A percentile compares a stretch with the other conserved stretches of the same genome.
phyloP scores from a whole-genome alignment of 2,113 vertebrate species.

The Lamprotornis superbus region DNA sequence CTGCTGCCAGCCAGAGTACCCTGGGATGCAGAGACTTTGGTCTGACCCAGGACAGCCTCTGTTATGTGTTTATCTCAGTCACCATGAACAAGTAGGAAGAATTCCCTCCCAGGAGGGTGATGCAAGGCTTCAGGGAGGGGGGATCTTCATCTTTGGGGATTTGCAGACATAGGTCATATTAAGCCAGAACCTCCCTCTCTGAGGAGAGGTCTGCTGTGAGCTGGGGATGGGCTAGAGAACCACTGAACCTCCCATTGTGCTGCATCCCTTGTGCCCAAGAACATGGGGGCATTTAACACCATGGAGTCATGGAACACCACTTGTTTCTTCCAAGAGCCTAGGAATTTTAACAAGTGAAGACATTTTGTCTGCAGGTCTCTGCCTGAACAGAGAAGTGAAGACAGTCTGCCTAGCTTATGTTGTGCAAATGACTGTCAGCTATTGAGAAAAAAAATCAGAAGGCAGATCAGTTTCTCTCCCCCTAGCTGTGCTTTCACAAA shows the following conservation, averaged over 20 bases:
- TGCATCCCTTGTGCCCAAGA: neutral
- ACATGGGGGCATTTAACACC: rapidly evolving
- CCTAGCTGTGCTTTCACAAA: neutral
- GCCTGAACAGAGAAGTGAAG: neutral
- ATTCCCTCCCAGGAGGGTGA: neutral
- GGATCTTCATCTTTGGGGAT: neutral
- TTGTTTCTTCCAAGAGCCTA: neutral
- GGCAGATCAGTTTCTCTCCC: neutral
- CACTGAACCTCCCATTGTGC: rapidly evolving
- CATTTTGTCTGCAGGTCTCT: neutral
- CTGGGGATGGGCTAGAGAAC: neutral
- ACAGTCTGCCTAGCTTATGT: neutral
- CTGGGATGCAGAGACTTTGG: no score
- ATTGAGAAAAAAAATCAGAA: neutral
- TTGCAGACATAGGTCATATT: neutral
- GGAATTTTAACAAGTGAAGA: neutral
- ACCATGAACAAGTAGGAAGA: neutral
- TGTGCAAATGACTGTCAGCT: neutral
- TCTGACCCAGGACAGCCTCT: neutral
- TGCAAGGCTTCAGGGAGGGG: neutral
- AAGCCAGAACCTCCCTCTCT: neutral
- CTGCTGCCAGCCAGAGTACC: neutral
- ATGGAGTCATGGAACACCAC: rapidly evolving
- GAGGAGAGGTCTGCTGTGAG: neutral
- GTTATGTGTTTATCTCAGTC: neutral